Evolutionary conservation across 1,140 invertebrate species (phyloP).

Genomic region (Solenopsis invicta): DNA sequence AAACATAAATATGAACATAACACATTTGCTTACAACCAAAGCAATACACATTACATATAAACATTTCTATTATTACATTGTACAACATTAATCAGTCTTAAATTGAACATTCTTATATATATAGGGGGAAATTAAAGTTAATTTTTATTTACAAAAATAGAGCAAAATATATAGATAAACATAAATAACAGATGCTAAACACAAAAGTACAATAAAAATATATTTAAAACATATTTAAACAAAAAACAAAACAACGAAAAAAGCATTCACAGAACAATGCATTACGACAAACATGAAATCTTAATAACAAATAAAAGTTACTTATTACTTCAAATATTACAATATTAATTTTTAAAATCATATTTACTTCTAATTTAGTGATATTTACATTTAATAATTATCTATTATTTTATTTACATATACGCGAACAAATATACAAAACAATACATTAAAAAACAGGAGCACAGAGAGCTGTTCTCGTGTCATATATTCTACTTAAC

Average conservation of each 20-base stretch:
- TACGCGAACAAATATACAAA: not conserved
- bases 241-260: not conserved
- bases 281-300: not conserved
- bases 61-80: not conserved
- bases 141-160: constrained; percentile 20
- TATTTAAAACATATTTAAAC: not conserved
- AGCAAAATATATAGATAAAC: not conserved
- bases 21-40: not conserved
- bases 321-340: not conserved
- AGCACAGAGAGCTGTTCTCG: not conserved
- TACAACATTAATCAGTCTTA: not conserved
- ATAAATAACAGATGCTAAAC: not conserved
- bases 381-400: constrained; percentile 17
- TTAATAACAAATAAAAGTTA: not conserved
- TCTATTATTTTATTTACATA: constrained; percentile 32
- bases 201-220: no score
- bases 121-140: not conserved
- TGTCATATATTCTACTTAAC: not conserved
- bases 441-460: not conserved
- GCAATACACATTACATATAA: not conserved
- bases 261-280: not conserved
- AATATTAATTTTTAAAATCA: constrained; percentile 14
- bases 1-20: not conserved
- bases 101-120: not conserved
- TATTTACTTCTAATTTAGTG: not conserved